Percentiles rank a stretch among this genome's conserved stretches.
phyloP scores from a whole-genome alignment of 2,113 vertebrate genomes.

The Malaclemys terrapin region DNA sequence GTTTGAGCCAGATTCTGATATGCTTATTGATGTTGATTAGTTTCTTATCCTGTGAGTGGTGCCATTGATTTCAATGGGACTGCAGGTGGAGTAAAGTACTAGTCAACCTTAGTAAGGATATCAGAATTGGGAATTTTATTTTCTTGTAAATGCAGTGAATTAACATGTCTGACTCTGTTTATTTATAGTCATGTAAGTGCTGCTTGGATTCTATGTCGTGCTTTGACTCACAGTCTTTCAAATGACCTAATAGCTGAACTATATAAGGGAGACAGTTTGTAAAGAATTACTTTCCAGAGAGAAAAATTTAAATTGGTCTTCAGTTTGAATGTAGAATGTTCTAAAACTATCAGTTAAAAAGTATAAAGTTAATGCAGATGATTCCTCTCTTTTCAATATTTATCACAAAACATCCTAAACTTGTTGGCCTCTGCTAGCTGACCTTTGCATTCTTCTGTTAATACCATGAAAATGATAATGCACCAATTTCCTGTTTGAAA shows the following conservation, averaged over 20 bases:
- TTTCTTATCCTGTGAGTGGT: neutral
- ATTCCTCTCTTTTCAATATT: neutral
- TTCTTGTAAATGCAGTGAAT: neutral
- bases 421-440: neutral
- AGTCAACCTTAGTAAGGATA: neutral
- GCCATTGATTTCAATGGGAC: neutral
- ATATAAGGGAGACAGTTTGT: neutral
- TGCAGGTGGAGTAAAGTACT: neutral
- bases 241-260: neutral
- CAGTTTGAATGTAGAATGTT: neutral
- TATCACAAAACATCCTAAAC: neutral
- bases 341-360: neutral
- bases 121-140: neutral
- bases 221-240: neutral
- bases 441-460: neutral
- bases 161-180: neutral
- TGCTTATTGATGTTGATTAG: neutral
- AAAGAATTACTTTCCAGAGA: neutral
- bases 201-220: neutral
- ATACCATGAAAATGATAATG: constrained; percentile 14
- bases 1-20: neutral
- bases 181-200: neutral
- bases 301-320: neutral
- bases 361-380: neutral
- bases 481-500: constrained; percentile 20